phyloP scores from a whole-genome alignment of 2,888 invertebrate species.

The Nebria brevicollis region DNA sequence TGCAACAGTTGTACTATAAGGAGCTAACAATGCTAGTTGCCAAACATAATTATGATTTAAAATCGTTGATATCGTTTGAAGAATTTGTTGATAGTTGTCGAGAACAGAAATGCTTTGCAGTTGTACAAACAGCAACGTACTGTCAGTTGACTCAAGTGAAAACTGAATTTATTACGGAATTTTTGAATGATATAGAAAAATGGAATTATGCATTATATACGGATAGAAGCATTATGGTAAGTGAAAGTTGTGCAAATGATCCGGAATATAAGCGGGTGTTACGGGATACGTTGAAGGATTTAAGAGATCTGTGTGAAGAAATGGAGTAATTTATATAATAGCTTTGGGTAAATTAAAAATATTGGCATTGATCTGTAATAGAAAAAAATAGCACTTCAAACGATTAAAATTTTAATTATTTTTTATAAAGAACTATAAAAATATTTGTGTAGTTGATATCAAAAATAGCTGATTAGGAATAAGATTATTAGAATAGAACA shows the following conservation, averaged over 20 bases:
- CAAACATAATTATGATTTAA: constrained; percentile 11
- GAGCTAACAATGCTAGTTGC: constrained; percentile 2
- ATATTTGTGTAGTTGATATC: too few relatives aligned
- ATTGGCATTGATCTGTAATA: too few relatives aligned
- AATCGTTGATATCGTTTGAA: constrained; percentile 18
- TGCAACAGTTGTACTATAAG: constrained; percentile 21
- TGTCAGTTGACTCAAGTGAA: constrained; percentile 30
- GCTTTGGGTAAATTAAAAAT: background rate
- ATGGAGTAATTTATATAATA: background rate
- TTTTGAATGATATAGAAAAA: constrained; percentile 25
- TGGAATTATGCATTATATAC: constrained; percentile 31
- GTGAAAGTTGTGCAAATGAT: constrained; percentile 21
- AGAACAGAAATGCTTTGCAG: constrained; percentile 32
- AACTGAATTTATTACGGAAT: constrained; percentile 34
- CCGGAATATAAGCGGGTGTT: constrained; percentile 21
- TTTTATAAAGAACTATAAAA: too few relatives aligned
- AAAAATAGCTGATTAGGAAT: too few relatives aligned
- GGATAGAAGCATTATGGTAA: constrained; percentile 27
- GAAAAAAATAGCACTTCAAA: too few relatives aligned
- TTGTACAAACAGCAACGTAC: constrained; percentile 26
- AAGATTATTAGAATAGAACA: too few relatives aligned
- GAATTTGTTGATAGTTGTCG: constrained; percentile 36
- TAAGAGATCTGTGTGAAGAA: constrained; percentile 29
- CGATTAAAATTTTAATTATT: too few relatives aligned
- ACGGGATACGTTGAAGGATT: constrained; percentile 19